phyloP scores from a whole-genome alignment of 2,113 vertebrate species.

The Lycocorax pyrrhopterus region DNA sequence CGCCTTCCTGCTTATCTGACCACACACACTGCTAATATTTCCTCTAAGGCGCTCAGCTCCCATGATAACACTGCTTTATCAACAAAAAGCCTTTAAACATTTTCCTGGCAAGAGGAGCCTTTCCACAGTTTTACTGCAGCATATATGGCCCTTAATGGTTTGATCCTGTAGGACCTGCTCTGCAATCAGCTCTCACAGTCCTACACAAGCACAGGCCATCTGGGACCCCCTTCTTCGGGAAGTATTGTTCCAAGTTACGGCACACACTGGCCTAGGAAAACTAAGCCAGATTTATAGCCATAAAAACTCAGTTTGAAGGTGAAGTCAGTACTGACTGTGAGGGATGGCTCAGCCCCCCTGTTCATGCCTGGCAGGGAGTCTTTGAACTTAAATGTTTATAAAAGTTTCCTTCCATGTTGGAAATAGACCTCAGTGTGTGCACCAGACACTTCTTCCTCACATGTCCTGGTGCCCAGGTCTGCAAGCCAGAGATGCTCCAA shows the following conservation, averaged over 20 bases:
- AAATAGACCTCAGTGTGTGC: neutral
- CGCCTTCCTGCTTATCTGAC: constrained; percentile 44
- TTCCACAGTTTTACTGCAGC: neutral
- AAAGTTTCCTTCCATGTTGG: neutral
- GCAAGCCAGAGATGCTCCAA: neutral
- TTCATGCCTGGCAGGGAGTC: neutral
- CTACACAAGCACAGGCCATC: neutral
- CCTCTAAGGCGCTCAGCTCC: constrained; percentile 2
- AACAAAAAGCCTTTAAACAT: constrained; percentile 9
- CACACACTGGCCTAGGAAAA: neutral
- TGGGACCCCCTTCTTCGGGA: neutral
- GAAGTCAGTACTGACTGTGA: neutral
- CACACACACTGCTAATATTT: constrained; percentile 47
- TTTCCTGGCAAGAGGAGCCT: constrained; percentile 8
- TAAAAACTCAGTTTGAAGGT: neutral
- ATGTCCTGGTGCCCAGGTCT: neutral
- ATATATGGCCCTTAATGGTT: neutral
- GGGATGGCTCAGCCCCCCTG: neutral
- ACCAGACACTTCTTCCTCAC: neutral
- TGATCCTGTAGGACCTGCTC: neutral
- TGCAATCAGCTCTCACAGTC: neutral
- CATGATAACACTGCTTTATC: constrained; percentile 1
- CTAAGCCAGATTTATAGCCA: neutral
- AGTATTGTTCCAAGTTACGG: neutral
- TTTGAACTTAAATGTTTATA: neutral